Conservation (phyloP, 2,113 vertebrate species). For the Hassar affinis region DNA sequence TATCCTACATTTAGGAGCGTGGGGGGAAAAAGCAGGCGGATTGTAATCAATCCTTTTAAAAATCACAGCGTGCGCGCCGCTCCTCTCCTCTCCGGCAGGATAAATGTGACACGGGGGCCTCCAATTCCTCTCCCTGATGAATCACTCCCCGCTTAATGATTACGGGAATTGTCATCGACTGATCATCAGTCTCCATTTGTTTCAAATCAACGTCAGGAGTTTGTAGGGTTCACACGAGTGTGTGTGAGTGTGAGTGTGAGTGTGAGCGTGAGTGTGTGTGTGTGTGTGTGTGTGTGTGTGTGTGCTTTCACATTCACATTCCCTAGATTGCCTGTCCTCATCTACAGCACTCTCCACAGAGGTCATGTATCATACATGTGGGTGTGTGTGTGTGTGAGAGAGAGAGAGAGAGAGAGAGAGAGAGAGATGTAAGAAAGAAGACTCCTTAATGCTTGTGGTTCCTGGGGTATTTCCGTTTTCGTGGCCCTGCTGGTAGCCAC, state of each 20-base stretch:
- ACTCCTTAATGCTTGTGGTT: constrained; percentile 25
- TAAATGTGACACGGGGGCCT: constrained; percentile 73
- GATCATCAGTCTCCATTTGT: constrained; percentile 80
- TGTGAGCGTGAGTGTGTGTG: constrained; percentile 38
- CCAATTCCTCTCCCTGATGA: constrained; percentile 75
- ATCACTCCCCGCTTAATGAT: constrained; percentile 72
- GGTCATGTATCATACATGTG: constrained; percentile 55
- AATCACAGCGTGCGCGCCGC: constrained; percentile 66
- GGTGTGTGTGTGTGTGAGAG: constrained; percentile 23
- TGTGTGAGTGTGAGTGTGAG: constrained; percentile 34
- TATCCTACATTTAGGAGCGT: constrained; percentile 61
- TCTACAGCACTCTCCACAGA: constrained; percentile 47
- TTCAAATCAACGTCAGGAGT: constrained; percentile 73
- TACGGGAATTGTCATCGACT: constrained; percentile 77
- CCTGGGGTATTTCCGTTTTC: constrained; percentile 42
- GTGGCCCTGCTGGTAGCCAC: constrained; percentile 22
- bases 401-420: constrained; percentile 15
- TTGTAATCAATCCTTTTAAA: constrained; percentile 74
- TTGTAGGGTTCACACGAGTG: constrained; percentile 60
- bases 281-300: constrained; percentile 39
- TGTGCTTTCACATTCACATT: constrained; percentile 47
- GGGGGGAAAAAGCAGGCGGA: constrained; percentile 56
- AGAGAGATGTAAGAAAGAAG: constrained; percentile 25
- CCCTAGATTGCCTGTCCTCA: constrained; percentile 53
- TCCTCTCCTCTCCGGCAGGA: constrained; percentile 63